phyloP scores from a whole-genome alignment of 2,113 vertebrate species.

The Ceratotherium simum region DNA sequence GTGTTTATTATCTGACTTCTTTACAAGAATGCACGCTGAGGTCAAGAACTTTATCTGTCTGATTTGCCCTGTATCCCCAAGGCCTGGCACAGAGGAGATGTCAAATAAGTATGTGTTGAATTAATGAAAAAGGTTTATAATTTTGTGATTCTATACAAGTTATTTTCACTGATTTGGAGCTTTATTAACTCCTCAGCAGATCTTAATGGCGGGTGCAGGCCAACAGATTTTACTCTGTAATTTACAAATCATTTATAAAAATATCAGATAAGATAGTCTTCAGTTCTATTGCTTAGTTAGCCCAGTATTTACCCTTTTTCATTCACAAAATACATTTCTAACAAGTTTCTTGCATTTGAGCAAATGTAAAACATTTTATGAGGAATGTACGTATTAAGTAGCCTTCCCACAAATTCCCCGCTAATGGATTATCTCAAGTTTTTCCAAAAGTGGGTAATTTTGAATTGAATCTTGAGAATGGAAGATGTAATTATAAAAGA shows the following conservation, averaged over 20 bases:
- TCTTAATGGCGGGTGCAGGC: background rate
- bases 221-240: background rate
- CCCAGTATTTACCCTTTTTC: background rate
- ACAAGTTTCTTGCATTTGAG: background rate
- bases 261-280: background rate
- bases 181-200: background rate
- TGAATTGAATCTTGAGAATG: background rate
- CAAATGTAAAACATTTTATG: background rate
- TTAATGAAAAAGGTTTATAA: background rate
- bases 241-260: slow-evolving; percentile 17
- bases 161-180: background rate
- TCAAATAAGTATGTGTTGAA: background rate
- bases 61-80: background rate
- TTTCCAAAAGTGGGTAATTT: background rate
- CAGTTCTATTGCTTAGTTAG: background rate
- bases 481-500: background rate
- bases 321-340: background rate
- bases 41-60: background rate
- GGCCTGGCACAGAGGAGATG: background rate
- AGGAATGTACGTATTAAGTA: background rate
- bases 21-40: background rate
- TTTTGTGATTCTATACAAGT: background rate
- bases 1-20: background rate
- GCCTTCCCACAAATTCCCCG: background rate
- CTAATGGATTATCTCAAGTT: background rate